Conservation (phyloP, 2,888 invertebrate species). For the Phania funesta region DNA sequence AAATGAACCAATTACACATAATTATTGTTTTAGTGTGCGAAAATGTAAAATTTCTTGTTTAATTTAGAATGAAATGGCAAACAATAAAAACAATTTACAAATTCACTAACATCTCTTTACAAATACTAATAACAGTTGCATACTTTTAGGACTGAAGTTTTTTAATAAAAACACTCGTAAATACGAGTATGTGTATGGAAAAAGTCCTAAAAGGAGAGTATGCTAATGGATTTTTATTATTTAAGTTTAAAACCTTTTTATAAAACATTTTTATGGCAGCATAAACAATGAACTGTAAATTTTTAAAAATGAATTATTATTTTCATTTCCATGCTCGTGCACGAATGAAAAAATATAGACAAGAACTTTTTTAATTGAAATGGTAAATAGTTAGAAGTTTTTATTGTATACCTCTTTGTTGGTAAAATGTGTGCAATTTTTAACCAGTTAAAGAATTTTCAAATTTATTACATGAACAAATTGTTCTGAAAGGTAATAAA, state of each 20-base stretch:
- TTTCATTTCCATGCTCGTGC: not conserved
- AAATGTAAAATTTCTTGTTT: too few relatives aligned
- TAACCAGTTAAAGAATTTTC: slow-evolving; percentile 8
- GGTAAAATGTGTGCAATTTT: not conserved
- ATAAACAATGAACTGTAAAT: slow-evolving; percentile 24
- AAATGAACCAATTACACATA: too few relatives aligned
- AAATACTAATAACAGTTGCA: not conserved
- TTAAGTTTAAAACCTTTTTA: slow-evolving; percentile 15
- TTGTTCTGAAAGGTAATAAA: not conserved
- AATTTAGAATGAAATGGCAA: not conserved
- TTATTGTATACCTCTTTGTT: not conserved
- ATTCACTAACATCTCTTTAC: slow-evolving; percentile 2
- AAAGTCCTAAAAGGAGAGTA: not conserved
- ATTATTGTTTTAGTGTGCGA: too few relatives aligned
- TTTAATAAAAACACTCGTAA: too few relatives aligned
- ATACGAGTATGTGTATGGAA: too few relatives aligned
- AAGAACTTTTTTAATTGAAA: slow-evolving; percentile 4
- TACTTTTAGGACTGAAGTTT: too few relatives aligned
- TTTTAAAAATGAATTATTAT: slow-evolving; percentile 27
- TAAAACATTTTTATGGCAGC: slow-evolving; percentile 35
- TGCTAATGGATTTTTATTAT: slow-evolving; percentile 44
- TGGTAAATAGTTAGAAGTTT: not conserved
- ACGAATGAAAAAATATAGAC: not conserved
- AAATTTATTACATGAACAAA: slow-evolving; percentile 9
- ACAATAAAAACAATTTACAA: slow-evolving; percentile 11